A percentile compares a stretch with the other conserved stretches of the same genome.
Conservation (phyloP, 2,888 invertebrate genomes). For the Eupithecia vulgata region DNA sequence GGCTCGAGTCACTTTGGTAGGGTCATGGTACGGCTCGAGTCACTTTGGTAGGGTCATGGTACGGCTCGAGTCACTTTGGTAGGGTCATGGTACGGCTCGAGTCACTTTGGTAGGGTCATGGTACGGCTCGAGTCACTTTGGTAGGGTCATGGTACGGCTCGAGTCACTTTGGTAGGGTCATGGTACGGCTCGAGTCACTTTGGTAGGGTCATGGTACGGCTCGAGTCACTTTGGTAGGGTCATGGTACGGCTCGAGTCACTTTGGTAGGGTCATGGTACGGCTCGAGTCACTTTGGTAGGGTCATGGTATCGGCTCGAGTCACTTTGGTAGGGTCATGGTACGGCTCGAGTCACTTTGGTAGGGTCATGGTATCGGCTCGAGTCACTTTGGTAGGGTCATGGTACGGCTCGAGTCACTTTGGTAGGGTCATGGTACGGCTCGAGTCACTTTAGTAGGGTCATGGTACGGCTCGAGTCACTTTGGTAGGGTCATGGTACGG, state of each 20-base stretch:
- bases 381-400: background rate
- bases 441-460: background rate
- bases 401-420: background rate
- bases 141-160: too few relatives aligned
- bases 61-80: background rate
- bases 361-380: too few relatives aligned
- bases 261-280: background rate
- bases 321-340: background rate
- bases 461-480: background rate
- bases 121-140: background rate
- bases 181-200: background rate
- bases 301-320: background rate
- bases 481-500: background rate
- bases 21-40: background rate
- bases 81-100: background rate
- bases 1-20: background rate
- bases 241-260: background rate
- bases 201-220: background rate
- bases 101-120: background rate
- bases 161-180: background rate
- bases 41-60: background rate
- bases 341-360: background rate
- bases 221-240: background rate
- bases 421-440: background rate
- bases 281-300: background rate